These are phyloP conservation scores for Leptosomus discolor DNA, from an alignment of 2,113 vertebrate species.

Conservation along the genomic window DNA sequence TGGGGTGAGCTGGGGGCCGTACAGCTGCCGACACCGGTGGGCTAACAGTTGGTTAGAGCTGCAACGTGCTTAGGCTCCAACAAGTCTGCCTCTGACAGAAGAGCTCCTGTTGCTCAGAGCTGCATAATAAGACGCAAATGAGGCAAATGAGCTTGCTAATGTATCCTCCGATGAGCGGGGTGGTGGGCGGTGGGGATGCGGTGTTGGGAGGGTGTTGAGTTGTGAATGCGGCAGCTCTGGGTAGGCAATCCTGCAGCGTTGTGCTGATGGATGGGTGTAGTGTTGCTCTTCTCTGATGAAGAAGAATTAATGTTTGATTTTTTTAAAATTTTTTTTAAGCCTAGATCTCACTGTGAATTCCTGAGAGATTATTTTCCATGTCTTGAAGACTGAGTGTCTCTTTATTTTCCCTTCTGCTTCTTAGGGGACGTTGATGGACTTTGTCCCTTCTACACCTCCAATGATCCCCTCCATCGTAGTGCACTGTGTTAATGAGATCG, in stretches of 20 bases:
- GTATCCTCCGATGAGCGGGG: background rate
- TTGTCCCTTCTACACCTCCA: constrained; percentile 84
- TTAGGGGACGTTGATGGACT: constrained; percentile 90
- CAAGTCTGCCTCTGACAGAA: background rate
- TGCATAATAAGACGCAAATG: background rate
- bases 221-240: background rate
- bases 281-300: background rate
- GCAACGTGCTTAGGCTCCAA: background rate
- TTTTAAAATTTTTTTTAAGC: too few species aligned
- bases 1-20: background rate
- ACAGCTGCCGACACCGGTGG: too few species aligned
- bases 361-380: background rate
- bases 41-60: background rate
- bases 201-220: background rate
- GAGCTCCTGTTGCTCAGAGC: background rate
- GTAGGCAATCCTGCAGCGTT: background rate
- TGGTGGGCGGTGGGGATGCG: background rate
- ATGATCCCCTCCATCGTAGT: constrained; percentile 95
- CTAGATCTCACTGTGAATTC: background rate
- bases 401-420: background rate
- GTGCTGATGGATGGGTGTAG: background rate
- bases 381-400: background rate
- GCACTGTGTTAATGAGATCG: constrained; percentile 94
- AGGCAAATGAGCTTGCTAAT: background rate
- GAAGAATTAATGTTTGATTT: background rate